Percentiles rank a stretch among this genome's conserved stretches.
Evolutionary conservation across 1,140 invertebrate genomes (phyloP).

Genomic region (Cotesia typhae): DNA sequence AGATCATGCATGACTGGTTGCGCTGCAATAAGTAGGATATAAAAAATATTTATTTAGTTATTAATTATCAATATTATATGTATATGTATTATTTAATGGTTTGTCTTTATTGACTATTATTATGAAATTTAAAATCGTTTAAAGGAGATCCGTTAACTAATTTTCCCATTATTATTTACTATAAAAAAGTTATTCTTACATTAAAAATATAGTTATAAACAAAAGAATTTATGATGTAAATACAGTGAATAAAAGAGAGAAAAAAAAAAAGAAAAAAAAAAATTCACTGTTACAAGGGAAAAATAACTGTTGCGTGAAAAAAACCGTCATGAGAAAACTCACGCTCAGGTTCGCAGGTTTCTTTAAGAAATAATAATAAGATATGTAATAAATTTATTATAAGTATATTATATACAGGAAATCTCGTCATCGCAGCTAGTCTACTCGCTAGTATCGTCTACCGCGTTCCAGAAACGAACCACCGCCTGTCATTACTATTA

Average conservation of each 20-base stretch:
- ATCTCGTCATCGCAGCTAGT: slow-evolving; percentile 12
- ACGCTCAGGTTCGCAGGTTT: not conserved
- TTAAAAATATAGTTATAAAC: not conserved
- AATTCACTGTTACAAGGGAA: not conserved
- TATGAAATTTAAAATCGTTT: no score
- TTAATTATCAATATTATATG: not conserved
- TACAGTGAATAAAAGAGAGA: not conserved
- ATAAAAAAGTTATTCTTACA: no score
- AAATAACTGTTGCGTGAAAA: slow-evolving; percentile 9
- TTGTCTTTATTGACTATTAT: no score
- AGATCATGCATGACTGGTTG: not conserved
- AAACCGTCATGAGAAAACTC: slow-evolving; percentile 18
- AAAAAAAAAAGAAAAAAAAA: not conserved
- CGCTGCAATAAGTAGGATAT: not conserved
- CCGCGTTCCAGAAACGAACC: slow-evolving; percentile 27
- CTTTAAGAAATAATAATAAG: no score
- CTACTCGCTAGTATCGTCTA: not conserved
- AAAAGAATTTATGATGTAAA: slow-evolving; percentile 3
- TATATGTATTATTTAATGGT: no score
- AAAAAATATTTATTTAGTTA: not conserved
- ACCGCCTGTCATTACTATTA: not conserved
- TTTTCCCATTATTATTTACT: no score
- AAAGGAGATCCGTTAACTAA: not conserved
- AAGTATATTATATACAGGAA: not conserved
- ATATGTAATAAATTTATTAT: not conserved